A percentile compares a stretch with the other conserved stretches of the same genome.
Conservation (phyloP, 2,113 vertebrate species). For the Etia nguti region DNA sequence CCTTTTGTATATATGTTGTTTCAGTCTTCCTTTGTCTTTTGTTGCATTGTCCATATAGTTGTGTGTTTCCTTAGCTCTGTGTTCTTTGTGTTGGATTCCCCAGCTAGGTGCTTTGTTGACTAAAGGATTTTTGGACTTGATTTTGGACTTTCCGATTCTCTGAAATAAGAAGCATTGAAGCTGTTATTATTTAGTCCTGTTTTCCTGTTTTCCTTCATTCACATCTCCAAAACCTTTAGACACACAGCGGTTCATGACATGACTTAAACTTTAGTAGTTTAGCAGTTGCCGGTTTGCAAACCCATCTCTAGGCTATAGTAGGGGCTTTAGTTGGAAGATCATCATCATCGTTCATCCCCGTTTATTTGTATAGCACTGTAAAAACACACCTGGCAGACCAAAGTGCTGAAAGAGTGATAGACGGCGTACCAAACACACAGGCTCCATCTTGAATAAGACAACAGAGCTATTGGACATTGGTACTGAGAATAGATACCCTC, state of each 20-base stretch:
- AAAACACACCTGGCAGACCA: too few species aligned
- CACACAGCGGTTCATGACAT: not conserved
- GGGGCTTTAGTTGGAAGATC: not conserved
- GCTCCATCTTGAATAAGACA: too few species aligned
- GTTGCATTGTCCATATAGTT: not conserved
- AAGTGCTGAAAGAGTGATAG: too few species aligned
- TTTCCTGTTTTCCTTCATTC: not conserved
- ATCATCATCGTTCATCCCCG: too few species aligned
- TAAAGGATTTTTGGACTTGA: not conserved
- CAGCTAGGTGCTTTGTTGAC: not conserved
- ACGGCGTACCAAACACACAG: too few species aligned
- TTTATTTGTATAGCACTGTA: too few species aligned
- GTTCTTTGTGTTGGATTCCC: not conserved
- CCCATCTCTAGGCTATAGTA: not conserved
- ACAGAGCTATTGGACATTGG: not conserved
- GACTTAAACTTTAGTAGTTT: not conserved
- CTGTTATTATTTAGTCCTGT: not conserved
- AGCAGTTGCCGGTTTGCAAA: not conserved
- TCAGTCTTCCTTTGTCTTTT: not conserved
- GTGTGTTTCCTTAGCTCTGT: not conserved
- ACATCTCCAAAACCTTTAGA: not conserved
- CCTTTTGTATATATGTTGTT: not conserved
- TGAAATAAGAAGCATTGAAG: not conserved
- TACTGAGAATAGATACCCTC: not conserved
- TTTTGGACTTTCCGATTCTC: not conserved